phyloP scores from a whole-genome alignment of 2,888 invertebrate genomes.

The Cephonodes hylas region DNA sequence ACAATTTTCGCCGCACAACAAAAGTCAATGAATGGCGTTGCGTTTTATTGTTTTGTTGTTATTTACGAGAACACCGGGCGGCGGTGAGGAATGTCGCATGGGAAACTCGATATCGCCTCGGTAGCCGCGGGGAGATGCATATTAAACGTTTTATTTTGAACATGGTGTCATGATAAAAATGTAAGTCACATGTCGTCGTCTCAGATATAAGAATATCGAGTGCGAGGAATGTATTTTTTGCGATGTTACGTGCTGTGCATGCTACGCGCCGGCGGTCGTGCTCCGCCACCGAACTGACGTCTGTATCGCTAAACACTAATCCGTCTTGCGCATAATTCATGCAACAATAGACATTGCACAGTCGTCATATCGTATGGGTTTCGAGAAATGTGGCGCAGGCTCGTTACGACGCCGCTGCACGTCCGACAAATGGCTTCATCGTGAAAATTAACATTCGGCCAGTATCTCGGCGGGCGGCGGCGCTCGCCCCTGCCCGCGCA shows the following conservation, averaged over 20 bases:
- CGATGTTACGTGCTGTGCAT: constrained; percentile 43
- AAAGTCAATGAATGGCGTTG: background rate
- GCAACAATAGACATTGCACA: constrained; percentile 61
- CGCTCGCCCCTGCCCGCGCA: constrained; percentile 29
- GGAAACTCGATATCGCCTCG: constrained; percentile 53
- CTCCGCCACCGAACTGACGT: constrained; percentile 35
- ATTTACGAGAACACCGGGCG: constrained; percentile 47
- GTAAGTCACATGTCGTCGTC: constrained; percentile 41
- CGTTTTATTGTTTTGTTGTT: background rate
- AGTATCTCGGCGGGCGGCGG: constrained; percentile 48
- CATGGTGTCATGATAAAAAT: constrained; percentile 38
- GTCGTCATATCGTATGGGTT: constrained; percentile 58
- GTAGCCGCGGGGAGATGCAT: constrained; percentile 45
- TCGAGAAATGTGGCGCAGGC: constrained; percentile 61
- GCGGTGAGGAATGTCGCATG: constrained; percentile 51
- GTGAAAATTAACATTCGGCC: constrained; percentile 75
- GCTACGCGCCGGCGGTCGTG: constrained; percentile 35
- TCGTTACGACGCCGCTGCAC: constrained; percentile 65
- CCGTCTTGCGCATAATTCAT: constrained; percentile 61
- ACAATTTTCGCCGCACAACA: background rate
- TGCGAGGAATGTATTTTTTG: constrained; percentile 44
- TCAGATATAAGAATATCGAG: constrained; percentile 36
- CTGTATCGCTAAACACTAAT: constrained; percentile 38
- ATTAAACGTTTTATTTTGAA: constrained; percentile 38
- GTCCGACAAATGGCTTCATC: constrained; percentile 74